These are phyloP conservation scores for Geotria australis DNA, from an alignment of 2,797 vertebrate genomes.

Conservation along the genomic window DNA sequence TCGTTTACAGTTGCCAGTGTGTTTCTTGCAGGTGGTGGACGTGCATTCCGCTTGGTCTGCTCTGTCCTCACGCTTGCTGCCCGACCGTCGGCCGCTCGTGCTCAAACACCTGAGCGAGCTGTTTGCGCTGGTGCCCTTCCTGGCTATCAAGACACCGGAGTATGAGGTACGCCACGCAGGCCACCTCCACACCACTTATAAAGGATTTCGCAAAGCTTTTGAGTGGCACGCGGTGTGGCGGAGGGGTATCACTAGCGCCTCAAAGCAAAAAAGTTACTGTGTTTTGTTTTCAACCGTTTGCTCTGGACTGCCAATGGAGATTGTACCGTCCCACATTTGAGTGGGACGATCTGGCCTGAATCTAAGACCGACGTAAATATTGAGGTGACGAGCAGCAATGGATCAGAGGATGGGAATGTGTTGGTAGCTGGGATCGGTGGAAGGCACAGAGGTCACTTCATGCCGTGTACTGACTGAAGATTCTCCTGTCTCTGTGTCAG, in stretches of 20 bases:
- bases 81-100: conserved; percentile 38
- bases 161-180: conserved; percentile 27
- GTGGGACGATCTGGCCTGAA: too few species aligned
- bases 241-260: neutral
- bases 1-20: neutral
- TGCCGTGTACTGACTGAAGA: too few species aligned
- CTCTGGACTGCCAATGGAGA: too few species aligned
- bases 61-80: conserved; percentile 35
- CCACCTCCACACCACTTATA: neutral
- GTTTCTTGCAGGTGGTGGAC: conserved; percentile 39
- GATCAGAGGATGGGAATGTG: too few species aligned
- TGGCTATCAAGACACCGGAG: conserved; percentile 37
- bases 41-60: conserved; percentile 52
- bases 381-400: too few species aligned
- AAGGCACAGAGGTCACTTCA: too few species aligned
- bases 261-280: neutral
- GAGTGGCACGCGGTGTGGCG: neutral
- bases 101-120: conserved; percentile 35
- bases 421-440: too few species aligned
- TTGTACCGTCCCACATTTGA: too few species aligned
- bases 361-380: too few species aligned
- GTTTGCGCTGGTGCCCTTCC: conserved; percentile 44
- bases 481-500: conserved; percentile 11
- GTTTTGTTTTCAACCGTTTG: too few species aligned
- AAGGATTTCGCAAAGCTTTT: too few species aligned